Percentiles rank a stretch among this genome's conserved stretches.
These are phyloP conservation scores for Tenthredo notha DNA, from an alignment of 2,888 invertebrate genomes.

Conservation along the genomic window DNA sequence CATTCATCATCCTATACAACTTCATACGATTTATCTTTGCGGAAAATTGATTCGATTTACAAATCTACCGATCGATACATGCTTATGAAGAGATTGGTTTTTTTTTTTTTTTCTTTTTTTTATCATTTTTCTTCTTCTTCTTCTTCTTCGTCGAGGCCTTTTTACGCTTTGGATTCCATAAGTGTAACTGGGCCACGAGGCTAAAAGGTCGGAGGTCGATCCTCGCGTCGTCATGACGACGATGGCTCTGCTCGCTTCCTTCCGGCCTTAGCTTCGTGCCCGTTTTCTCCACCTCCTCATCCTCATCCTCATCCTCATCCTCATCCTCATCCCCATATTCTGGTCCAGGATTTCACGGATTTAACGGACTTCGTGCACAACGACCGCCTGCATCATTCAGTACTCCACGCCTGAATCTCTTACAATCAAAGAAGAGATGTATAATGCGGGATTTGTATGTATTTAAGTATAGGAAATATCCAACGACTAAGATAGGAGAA, in stretches of 20 bases:
- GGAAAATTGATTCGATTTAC: not conserved
- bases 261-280: conserved; percentile 38
- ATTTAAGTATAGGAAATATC: not conserved
- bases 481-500: not conserved
- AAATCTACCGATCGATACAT: not conserved
- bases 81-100: not conserved
- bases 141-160: conserved; percentile 1
- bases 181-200: conserved; percentile 46
- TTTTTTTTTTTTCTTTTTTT: not conserved
- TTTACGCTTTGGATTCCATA: conserved; percentile 33
- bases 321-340: not conserved
- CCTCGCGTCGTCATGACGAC: conserved; percentile 51
- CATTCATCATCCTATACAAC: no score
- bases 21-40: not conserved
- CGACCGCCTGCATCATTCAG: conserved; percentile 26
- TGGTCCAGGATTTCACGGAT: conserved; percentile 32
- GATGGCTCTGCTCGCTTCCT: conserved; percentile 48
- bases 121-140: not conserved
- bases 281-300: not conserved
- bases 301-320: not conserved
- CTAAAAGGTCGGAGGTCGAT: conserved; percentile 52
- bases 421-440: conserved; percentile 2
- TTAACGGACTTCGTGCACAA: conserved; percentile 25
- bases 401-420: not conserved
- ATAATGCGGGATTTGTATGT: not conserved